phyloP scores from a whole-genome alignment of 1,140 invertebrate species.

The Ectropis grisescens region DNA sequence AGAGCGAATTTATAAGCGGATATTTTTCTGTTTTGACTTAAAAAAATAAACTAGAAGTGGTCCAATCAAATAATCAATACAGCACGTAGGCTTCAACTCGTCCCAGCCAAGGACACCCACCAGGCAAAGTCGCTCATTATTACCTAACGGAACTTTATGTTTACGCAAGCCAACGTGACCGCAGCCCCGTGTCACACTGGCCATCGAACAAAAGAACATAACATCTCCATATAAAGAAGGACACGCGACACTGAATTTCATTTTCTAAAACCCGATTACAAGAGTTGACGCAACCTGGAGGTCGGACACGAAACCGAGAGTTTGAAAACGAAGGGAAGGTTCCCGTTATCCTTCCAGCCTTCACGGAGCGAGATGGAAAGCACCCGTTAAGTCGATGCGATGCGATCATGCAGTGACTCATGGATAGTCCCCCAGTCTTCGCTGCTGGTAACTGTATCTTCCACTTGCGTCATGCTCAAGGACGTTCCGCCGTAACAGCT shows the following conservation, averaged over 20 bases:
- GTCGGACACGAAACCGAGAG: slow-evolving; percentile 63
- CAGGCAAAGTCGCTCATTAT: no score
- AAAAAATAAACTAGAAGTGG: no score
- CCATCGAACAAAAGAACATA: slow-evolving; percentile 36
- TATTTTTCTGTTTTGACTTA: no score
- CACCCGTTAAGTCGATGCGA: slow-evolving; percentile 45
- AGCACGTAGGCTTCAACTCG: no score
- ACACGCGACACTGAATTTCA: slow-evolving; percentile 58
- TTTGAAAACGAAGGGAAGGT: slow-evolving; percentile 57
- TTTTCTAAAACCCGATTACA: slow-evolving; percentile 66
- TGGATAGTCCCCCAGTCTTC: slow-evolving; percentile 1
- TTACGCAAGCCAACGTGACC: no score
- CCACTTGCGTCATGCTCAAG: no score
- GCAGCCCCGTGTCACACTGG: no score
- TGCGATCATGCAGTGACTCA: slow-evolving; percentile 19
- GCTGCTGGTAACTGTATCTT: slow-evolving; percentile 25
- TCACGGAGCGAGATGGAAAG: slow-evolving; percentile 53
- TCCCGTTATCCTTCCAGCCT: slow-evolving; percentile 60
- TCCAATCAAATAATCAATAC: no score
- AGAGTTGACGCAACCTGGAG: slow-evolving; percentile 49
- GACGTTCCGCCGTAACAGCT: no score
- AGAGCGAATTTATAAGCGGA: no score
- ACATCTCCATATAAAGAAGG: slow-evolving; percentile 49
- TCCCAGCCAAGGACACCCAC: no score
- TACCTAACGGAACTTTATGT: no score